phyloP scores from a whole-genome alignment of 2,888 invertebrate genomes.

The Stramonita haemastoma region DNA sequence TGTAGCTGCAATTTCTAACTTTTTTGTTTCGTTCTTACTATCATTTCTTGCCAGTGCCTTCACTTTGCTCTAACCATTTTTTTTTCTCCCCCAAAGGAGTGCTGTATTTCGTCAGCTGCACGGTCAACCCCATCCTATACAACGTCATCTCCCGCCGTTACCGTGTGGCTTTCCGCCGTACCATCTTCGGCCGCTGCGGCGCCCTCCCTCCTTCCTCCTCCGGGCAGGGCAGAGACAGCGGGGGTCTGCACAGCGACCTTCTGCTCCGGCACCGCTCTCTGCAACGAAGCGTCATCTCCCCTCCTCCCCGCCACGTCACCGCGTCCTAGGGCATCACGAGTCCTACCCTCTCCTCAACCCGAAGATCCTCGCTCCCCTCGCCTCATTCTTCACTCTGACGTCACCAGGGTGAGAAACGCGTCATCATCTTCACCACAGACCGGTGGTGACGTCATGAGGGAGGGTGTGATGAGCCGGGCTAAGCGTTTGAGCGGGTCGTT shows the following conservation, averaged over 20 bases:
- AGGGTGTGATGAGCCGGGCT: background rate
- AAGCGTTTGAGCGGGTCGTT: background rate
- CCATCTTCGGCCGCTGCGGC: conserved; percentile 78
- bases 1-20: background rate
- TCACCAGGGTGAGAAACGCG: background rate
- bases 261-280: background rate
- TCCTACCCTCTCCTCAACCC: background rate
- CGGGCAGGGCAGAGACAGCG: background rate
- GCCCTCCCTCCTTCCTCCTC: conserved; percentile 79
- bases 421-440: no score
- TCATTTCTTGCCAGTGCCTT: background rate
- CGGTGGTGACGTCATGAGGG: background rate
- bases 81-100: conserved; percentile 81
- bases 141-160: conserved; percentile 97
- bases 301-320: background rate
- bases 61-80: background rate
- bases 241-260: background rate
- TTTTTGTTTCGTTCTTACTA: background rate
- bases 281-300: background rate
- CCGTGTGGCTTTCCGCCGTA: conserved; percentile 91
- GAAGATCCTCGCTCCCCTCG: background rate
- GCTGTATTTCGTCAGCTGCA: conserved; percentile 94
- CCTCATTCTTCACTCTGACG: background rate
- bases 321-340: background rate
- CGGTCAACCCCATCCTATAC: conserved; percentile 94